Evolutionary conservation across 2,113 vertebrate species (phyloP), one percentile per base, ranked within the genome.

Genomic region (Peromyscus polionotus): DNA sequence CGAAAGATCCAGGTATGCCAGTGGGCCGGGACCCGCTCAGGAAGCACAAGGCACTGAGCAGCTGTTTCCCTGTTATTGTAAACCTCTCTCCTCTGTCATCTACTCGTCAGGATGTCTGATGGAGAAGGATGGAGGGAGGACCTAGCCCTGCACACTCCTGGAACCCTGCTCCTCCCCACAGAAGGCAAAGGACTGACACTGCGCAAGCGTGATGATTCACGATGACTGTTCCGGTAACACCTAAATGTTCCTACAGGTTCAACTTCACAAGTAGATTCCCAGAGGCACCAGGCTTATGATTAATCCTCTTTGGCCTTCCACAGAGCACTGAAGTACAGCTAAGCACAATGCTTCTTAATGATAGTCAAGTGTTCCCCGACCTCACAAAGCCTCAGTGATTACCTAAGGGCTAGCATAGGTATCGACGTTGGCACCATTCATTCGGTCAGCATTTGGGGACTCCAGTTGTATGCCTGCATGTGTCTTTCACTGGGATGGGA

Each of bases 141-240:
- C 5, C 10, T 17, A 13, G 42, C 24, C 65, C 4, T 14, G 36
- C 16, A 36, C 24, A 79, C 54, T 59, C 13, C 63, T 26, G 0
- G 68, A 7, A 10, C 10, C 5, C 0, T n/a, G 80, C 36, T 80
- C 73, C 16, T 22, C 31, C 54, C 28, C 39, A 24, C 0, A 0
- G 33, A 61, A 48, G n/a, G 33, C 8, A 90, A 70, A 93, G 51
- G 1, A 3, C 24, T 48, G 0, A 51, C 19, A 57, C 11, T 3
- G 24, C 12, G 31, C 33, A 94, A 90, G 33, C 73, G 7, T 89
- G 63, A n/a, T n/a, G 19, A 94, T 48, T 91, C 83, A 45, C 8
- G 20, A 39, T 57, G 51, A 63, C 9, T 10, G 26, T 72, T 68
- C 72, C 45, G 3, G 3, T 42, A 75, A 92, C 11, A 79, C n/a